Evolutionary conservation across 2,888 invertebrate species (phyloP), one percentile per base, ranked within the genome.

Genomic region (Anticlea derivata): DNA sequence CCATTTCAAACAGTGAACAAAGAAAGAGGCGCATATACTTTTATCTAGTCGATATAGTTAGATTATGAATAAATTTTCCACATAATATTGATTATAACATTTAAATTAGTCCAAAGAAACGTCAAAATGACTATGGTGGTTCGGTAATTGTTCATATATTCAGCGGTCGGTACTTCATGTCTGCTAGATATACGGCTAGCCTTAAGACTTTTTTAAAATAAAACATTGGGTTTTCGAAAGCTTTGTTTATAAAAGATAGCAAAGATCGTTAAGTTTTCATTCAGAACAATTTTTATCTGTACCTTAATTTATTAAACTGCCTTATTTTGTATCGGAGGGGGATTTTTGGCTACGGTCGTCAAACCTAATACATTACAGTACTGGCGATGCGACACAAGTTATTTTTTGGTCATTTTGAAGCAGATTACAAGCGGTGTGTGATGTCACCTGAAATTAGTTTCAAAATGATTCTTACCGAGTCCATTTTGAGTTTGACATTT

Each of bases 251-350:
- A 17, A 17, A 3, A 17, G 2, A 17, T 17, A 17, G 2, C 2
- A 76, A 68, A 66, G 70, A 71, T 80, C 82, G 73, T 78, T 68
- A 59, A n/a, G 66, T 76, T 81, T 73, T 70, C 75, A 78, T 82
- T 85, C 82, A 81, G 89, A 89, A 88, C 88, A 88, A 88, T 86
- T 86, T 85, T 83, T 83, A 81, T 82, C 84, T 33, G n/a, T 84
- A 86, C 83, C 83, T 80, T 66, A 74, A 3, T 3, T 74, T 74
- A 74, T 81, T 78, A 75, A 82, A 89, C 89, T 89, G 88, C 88
- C 88, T 88, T 86, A 80, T 81, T 47, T 35, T 41, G 8, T 34
- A 33, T 20, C 7, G 11, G 11, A 10, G 8, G 13, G n/a, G 30
- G 39, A 23, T 45, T 38, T 37, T 38, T 20, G 33, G 31, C 30